Conservation (phyloP, 2,797 vertebrate species). For the Amphiprion clarkii region DNA sequence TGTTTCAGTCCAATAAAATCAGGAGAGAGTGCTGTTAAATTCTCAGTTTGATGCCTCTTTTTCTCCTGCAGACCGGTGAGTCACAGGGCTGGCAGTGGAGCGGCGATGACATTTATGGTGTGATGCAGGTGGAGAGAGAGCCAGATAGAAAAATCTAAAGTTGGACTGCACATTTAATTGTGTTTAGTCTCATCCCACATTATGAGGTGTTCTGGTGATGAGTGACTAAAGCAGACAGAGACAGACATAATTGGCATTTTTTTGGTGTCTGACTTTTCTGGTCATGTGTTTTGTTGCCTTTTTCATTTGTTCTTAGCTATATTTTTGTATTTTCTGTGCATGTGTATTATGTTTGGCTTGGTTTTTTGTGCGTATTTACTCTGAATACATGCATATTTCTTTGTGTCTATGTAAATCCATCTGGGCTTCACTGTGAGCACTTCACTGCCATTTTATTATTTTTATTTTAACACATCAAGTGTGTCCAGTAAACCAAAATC, state of each 20-base stretch:
- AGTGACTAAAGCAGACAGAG: background rate
- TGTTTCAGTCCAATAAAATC: slow-evolving; percentile 42
- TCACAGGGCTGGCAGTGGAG: slow-evolving; percentile 33
- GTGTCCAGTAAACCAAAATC: slow-evolving; percentile 20
- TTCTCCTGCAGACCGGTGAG: slow-evolving; percentile 37
- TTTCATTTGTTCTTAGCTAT: background rate
- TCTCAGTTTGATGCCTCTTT: slow-evolving; percentile 8
- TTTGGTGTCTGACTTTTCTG: background rate
- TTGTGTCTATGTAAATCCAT: background rate
- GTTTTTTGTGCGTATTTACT: too few relatives aligned
- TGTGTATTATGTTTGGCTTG: too few relatives aligned
- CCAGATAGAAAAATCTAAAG: slow-evolving; percentile 24
- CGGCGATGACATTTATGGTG: slow-evolving; percentile 44
- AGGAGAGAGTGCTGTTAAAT: slow-evolving; percentile 22
- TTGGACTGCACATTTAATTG: slow-evolving; percentile 6
- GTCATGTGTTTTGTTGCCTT: background rate
- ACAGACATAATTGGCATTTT: background rate
- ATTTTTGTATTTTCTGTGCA: background rate
- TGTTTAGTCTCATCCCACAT: slow-evolving; percentile 30
- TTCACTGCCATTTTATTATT: background rate
- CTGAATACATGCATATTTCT: background rate
- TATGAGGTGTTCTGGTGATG: slow-evolving; percentile 13
- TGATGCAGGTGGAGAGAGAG: slow-evolving; percentile 36
- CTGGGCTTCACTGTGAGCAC: background rate
- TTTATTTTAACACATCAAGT: background rate